Conservation (phyloP, 2,888 invertebrate genomes). For the Phortica okadai region DNA sequence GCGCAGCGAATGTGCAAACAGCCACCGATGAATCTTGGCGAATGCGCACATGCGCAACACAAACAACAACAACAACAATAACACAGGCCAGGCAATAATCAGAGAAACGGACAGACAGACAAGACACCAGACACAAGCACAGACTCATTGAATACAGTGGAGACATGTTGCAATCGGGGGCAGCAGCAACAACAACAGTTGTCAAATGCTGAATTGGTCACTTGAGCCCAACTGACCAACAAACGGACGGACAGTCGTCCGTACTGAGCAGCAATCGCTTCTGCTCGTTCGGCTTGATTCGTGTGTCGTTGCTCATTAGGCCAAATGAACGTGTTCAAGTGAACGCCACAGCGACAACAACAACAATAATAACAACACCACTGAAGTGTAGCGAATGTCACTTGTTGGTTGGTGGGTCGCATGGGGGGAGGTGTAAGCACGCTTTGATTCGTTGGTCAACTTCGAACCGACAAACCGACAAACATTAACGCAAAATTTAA, state of each 20-base stretch:
- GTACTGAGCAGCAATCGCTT: background rate
- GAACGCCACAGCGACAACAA: background rate
- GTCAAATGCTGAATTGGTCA: constrained; percentile 29
- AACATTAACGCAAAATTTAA: constrained; percentile 73
- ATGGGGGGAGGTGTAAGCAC: background rate
- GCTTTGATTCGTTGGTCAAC: constrained; percentile 22
- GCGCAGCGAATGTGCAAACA: constrained; percentile 16
- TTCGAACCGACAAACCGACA: background rate
- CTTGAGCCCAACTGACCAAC: constrained; percentile 3
- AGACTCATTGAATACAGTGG: too few relatives aligned
- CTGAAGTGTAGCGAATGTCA: constrained; percentile 20
- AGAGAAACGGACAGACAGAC: background rate
- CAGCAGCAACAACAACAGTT: constrained; percentile 12
- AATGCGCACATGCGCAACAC: background rate
- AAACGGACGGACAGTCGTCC: background rate
- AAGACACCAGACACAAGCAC: constrained; percentile 5
- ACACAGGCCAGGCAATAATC: background rate
- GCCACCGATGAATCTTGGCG: background rate
- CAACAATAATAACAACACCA: background rate
- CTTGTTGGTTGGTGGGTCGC: constrained; percentile 6
- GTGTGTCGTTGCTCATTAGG: constrained; percentile 26
- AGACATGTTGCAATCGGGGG: too few relatives aligned
- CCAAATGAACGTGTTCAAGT: constrained; percentile 31
- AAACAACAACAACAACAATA: too few relatives aligned
- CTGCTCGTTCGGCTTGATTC: background rate